These are phyloP conservation scores for Drosophila affinis DNA, from an alignment of 2,888 invertebrate species.

Conservation along the genomic window DNA sequence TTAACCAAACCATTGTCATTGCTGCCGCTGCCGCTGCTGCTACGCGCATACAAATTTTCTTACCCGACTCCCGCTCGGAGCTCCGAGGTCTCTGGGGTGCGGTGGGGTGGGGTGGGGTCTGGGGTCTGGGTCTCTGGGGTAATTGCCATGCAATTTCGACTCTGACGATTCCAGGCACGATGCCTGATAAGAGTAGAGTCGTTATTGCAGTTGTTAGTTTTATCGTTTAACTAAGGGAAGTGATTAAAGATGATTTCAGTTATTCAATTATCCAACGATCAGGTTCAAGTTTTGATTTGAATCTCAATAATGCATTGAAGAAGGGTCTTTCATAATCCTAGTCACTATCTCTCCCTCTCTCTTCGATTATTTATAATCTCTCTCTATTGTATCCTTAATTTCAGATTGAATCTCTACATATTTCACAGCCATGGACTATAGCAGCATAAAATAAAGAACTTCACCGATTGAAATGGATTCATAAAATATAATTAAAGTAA, in stretches of 20 bases:
- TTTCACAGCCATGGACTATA: conserved; percentile 28
- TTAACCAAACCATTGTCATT: conserved; percentile 37
- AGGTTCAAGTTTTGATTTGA: background rate
- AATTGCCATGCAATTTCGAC: conserved; percentile 65
- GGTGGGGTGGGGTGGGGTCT: conserved; percentile 22
- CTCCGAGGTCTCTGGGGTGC: background rate
- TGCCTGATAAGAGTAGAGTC: conserved; percentile 33
- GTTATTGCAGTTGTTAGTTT: conserved; percentile 20
- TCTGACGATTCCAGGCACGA: conserved; percentile 43
- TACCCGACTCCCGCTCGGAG: background rate
- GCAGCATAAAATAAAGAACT: conserved; percentile 26
- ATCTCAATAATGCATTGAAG: background rate
- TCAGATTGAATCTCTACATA: conserved; percentile 1
- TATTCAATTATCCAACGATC: background rate
- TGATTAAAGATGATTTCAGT: conserved; percentile 20
- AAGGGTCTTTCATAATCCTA: too few relatives aligned
- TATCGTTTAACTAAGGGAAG: conserved; percentile 44
- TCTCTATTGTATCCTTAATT: background rate
- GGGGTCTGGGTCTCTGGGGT: conserved; percentile 46
- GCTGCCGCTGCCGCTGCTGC: conserved; percentile 1
- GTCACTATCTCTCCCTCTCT: too few relatives aligned
- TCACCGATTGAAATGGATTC: conserved; percentile 17
- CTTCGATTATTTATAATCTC: background rate
- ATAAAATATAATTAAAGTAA: conserved; percentile 23
- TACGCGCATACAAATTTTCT: conserved; percentile 63